Conservation (phyloP, 2,113 vertebrate genomes). For the Nesoenas mayeri region DNA sequence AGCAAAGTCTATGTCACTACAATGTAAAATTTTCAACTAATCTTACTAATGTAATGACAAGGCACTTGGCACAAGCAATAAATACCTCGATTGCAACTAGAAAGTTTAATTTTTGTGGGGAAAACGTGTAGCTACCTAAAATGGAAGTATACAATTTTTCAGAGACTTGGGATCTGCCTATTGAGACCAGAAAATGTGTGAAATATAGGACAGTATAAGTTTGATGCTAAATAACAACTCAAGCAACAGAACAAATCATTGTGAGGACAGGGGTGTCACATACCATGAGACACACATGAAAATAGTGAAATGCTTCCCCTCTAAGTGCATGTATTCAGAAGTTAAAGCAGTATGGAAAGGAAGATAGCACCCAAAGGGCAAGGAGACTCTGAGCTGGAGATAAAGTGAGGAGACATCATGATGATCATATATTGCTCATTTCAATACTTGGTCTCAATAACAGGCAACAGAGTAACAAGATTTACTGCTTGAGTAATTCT, state of each 20-base stretch:
- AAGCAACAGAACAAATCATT: neutral
- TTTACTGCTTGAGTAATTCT: neutral
- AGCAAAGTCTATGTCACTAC: neutral
- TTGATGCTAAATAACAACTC: neutral
- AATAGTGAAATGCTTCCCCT: neutral
- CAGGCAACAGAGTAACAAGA: neutral
- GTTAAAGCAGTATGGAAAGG: neutral
- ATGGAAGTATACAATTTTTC: neutral
- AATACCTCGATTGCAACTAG: neutral
- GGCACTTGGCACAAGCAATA: neutral
- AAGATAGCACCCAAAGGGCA: neutral
- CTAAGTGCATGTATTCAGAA: too few relatives aligned
- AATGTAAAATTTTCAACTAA: neutral
- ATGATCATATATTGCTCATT: neutral
- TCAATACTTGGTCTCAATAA: neutral
- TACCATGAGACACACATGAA: neutral
- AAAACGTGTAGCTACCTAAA: neutral
- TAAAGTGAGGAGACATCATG: neutral
- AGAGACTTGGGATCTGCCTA: neutral
- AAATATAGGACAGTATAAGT: neutral
- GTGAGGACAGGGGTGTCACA: neutral
- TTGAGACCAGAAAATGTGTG: neutral
- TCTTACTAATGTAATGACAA: neutral
- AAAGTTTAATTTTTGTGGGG: neutral
- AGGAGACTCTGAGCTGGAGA: neutral